phyloP scores from a whole-genome alignment of 35 echinoderm and acorn worm genomes.

The Nesometra sesokonis region DNA sequence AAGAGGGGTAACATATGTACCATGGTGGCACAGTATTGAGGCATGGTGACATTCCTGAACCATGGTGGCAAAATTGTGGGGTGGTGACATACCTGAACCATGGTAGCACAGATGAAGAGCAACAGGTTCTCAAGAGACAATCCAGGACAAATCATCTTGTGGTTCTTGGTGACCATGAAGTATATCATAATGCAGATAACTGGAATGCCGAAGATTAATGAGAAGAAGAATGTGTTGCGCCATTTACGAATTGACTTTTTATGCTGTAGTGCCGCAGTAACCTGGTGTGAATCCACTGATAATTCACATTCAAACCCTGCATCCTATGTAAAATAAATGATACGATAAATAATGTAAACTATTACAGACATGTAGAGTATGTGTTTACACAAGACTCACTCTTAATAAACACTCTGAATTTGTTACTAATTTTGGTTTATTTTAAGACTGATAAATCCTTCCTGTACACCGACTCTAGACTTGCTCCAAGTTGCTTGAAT shows the following conservation, averaged over 20 bases:
- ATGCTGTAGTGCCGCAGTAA: conserved; percentile 36
- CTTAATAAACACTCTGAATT: too few species aligned
- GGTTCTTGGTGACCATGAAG: conserved; percentile 64
- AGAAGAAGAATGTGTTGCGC: conserved; percentile 79
- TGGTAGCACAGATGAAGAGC: conserved; percentile 69
- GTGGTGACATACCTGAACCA: conserved; percentile 94
- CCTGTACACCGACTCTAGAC: too few species aligned
- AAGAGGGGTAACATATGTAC: too few species aligned
- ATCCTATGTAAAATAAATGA: conserved; percentile 33
- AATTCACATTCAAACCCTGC: conserved; percentile 84
- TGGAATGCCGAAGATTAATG: conserved; percentile 80
- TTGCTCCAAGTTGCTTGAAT: too few species aligned
- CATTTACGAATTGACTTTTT: conserved; percentile 69
- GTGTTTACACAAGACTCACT: too few species aligned
- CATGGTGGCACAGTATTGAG: too few species aligned
- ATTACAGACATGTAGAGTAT: too few species aligned
- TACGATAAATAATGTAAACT: too few species aligned
- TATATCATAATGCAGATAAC: conserved; percentile 87
- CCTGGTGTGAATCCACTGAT: conserved; percentile 22
- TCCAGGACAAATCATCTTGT: conserved; percentile 63
- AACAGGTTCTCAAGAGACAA: conserved; percentile 76
- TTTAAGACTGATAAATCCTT: too few species aligned
- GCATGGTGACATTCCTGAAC: too few species aligned
- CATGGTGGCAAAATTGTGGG: too few species aligned
- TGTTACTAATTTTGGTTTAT: too few species aligned